Evolutionary conservation across 92 coral and sea anemone genomes (phyloP), one percentile per base, ranked within the genome.

Genomic region (Porites lobata): DNA sequence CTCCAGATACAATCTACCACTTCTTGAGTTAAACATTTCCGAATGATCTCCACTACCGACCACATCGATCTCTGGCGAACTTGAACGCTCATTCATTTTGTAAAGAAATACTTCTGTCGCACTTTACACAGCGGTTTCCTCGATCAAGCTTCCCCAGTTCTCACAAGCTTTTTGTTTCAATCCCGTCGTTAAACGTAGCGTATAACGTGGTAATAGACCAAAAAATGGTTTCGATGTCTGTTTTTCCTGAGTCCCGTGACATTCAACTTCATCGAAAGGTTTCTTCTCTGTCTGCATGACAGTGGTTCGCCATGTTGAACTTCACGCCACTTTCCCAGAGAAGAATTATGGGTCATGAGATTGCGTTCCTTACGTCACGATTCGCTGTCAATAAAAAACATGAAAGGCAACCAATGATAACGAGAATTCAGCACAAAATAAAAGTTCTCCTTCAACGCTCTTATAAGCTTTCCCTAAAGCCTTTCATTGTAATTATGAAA

Each of bases 41-140:
- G 72, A 57, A 71, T 56, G 24, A 50, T 84, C 61, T 75, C 80
- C 53, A 62, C 52, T n/a, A 22, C 87, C 61, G 13, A 75, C 80
- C 26, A 74, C 72, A 18, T 84, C 87, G 65, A 84, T 62, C 72
- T 84, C 87, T 51, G 87, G 87, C 24, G 80, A 73, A 22, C 52
- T 64, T 51, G 73, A 20, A 0, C 73, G 74, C 0, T 50, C 81
- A 63, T 84, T 80, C 87, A 84, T 84, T 21, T 14, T 9, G 69
- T 50, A 63, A 8, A 38, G 75, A 69, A 54, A 69, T 59, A 5
- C 18, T 50, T 21, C 20, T 4, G 18, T 17, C 18, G 20, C 22
- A 66, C 64, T 26, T 3, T 43, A 50, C 63, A 78, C 83, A 64
- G 72, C 69, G 50, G 50, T 50, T 22, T 10, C 22, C n/a, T 76